Evolutionary conservation across 2,888 invertebrate species (phyloP).

Genomic region (Folsomia manolachei): DNA sequence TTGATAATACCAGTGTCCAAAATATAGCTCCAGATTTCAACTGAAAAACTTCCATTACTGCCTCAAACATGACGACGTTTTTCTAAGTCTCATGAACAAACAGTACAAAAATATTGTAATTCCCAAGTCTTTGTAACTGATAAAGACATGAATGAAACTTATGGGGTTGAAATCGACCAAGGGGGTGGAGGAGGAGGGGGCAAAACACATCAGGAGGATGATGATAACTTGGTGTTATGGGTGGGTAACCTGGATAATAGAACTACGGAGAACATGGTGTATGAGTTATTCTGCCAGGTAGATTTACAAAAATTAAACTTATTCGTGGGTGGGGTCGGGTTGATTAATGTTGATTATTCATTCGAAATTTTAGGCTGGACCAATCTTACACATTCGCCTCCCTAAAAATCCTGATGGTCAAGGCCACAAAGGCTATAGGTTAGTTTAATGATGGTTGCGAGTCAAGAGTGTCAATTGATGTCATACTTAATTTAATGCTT

Average conservation of each 20-base stretch:
- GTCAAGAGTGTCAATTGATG: no score
- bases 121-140: neutral
- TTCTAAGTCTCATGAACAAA: neutral
- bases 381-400: slow-evolving; percentile 49
- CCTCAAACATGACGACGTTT: neutral
- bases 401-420: slow-evolving; percentile 49
- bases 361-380: slow-evolving; percentile 45
- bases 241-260: slow-evolving; percentile 49
- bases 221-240: slow-evolving; percentile 16
- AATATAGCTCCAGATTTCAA: no score
- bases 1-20: no score
- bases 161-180: neutral
- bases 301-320: no score
- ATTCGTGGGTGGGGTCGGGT: neutral
- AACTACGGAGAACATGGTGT: slow-evolving; percentile 50
- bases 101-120: no score
- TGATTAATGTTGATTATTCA: neutral
- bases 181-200: neutral
- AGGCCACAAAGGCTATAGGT: slow-evolving; percentile 49
- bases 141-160: slow-evolving; percentile 9
- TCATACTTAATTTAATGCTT: no score
- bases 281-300: slow-evolving; percentile 50
- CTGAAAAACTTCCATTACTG: neutral
- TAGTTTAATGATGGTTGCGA: no score
- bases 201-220: neutral